Base-by-base conservation (phyloP, 2,113 vertebrate species). In the Macrotis lagotis region DNA sequence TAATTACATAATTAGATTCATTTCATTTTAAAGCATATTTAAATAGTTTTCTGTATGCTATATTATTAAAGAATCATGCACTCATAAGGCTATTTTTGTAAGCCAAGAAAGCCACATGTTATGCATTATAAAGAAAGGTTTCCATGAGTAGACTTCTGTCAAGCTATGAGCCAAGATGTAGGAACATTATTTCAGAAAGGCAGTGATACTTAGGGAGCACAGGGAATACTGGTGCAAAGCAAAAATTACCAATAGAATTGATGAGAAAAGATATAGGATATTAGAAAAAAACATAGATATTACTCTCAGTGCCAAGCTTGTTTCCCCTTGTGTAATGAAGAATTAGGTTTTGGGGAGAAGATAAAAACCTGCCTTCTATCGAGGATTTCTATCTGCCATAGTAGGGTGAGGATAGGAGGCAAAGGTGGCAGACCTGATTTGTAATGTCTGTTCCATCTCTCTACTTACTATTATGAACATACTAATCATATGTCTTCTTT, bases 1-100 rank as follows among this genome's bases (percentile, higher is more conserved):
- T 95, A 97, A 97, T 95, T 94, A 94, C 8, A 90, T 83, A 97
- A 96, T 95, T 97, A 37, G 91, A 96, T 97, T 96, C 96, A 83
- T 96, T 66, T 95, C 96, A 94, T 88, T 95, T 92, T 97, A 96
- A 97, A 96, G 24, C 22, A 66, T 74, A 26, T 88, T 88, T 95
- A 93, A 94, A 25, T 44, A 89, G 92, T 47, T 95, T 97, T 97
- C 93, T 97, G 12, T 48, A 59, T 97, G 91, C 5, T 2, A 14
- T 94, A 55, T 96, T 97, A 96, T n/a, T 96, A 94, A 95, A 91
- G 92, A 97, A 88, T 89, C 51, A 96, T 97, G 89, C 3, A 91
- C 96, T 96, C 94, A 97, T 19, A 97, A 97, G 49, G 28, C 0
- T 92, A 37, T 93, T 93, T 91, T 88, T 93, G 6, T 88, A 92